Evolutionary conservation across 2,113 vertebrate species (phyloP).

Genomic region (Osmerus mordax): DNA sequence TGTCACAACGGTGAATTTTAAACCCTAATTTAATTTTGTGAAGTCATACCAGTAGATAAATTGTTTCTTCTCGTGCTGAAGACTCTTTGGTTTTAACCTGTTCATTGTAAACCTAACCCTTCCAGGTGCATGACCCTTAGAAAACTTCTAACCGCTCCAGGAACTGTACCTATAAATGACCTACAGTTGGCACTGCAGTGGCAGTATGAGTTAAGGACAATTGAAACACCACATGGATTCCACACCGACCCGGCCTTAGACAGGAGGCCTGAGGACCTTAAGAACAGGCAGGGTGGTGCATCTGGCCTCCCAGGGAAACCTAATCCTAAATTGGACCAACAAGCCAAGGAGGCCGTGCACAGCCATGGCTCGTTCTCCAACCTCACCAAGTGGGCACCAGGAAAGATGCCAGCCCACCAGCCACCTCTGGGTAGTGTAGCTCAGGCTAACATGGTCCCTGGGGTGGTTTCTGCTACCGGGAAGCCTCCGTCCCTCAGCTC

Average conservation of each 20-base stretch:
- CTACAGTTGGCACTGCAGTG: conserved; percentile 70
- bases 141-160: conserved; percentile 58
- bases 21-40: too few species aligned
- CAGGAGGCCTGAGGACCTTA: background rate
- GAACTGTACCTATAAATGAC: conserved; percentile 42
- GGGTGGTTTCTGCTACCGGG: background rate
- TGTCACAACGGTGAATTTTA: conserved; percentile 62
- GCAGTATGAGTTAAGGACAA: conserved; percentile 64
- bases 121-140: conserved; percentile 68
- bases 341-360: background rate
- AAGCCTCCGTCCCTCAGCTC: conserved; percentile 61
- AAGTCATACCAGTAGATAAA: too few species aligned
- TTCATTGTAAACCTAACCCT: background rate
- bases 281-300: background rate
- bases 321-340: background rate
- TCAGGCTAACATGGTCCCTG: background rate
- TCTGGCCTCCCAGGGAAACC: background rate
- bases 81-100: background rate
- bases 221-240: background rate
- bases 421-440: background rate
- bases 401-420: background rate
- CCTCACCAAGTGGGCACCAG: background rate
- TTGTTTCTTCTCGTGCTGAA: background rate
- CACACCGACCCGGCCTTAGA: background rate
- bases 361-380: background rate